Conservation (phyloP, 92 coral and sea anemone species). For the Muricea muricata region DNA sequence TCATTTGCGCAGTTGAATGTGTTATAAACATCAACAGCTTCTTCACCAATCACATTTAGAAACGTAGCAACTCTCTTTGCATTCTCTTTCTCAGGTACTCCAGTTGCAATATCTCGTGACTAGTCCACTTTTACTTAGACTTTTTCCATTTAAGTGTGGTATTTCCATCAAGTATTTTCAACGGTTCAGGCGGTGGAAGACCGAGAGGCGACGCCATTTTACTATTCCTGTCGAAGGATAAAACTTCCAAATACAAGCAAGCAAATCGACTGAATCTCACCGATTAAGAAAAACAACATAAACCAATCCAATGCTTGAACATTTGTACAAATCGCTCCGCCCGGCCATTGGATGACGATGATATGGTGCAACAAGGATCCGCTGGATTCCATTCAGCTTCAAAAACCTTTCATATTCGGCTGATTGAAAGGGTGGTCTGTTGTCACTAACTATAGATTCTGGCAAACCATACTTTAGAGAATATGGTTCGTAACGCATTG, state of each 20-base stretch:
- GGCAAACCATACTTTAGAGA: too few species aligned
- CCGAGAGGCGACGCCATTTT: conserved; percentile 42
- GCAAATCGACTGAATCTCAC: neutral
- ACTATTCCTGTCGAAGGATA: neutral
- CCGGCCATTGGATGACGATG: too few species aligned
- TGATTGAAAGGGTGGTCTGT: too few species aligned
- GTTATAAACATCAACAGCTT: conserved; percentile 59
- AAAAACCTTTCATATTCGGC: too few species aligned
- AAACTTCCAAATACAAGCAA: neutral
- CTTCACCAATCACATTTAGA: conserved; percentile 50
- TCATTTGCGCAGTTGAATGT: conserved; percentile 43
- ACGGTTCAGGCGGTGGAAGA: conserved; percentile 39
- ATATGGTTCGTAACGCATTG: too few species aligned
- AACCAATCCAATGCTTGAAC: neutral
- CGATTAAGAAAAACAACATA: neutral
- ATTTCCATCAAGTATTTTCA: conserved; percentile 31
- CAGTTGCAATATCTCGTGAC: conserved; percentile 57
- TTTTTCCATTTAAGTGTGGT: conserved; percentile 47
- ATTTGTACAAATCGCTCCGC: too few species aligned
- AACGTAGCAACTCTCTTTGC: conserved; percentile 49
- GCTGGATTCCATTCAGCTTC: too few species aligned
- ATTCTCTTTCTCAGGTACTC: conserved; percentile 32
- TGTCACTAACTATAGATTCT: too few species aligned
- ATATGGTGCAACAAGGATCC: too few species aligned
- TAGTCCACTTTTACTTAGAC: conserved; percentile 44